Evolutionary conservation across 35 echinoderm and acorn worm genomes (phyloP).

Genomic region (Diadema setosum): DNA sequence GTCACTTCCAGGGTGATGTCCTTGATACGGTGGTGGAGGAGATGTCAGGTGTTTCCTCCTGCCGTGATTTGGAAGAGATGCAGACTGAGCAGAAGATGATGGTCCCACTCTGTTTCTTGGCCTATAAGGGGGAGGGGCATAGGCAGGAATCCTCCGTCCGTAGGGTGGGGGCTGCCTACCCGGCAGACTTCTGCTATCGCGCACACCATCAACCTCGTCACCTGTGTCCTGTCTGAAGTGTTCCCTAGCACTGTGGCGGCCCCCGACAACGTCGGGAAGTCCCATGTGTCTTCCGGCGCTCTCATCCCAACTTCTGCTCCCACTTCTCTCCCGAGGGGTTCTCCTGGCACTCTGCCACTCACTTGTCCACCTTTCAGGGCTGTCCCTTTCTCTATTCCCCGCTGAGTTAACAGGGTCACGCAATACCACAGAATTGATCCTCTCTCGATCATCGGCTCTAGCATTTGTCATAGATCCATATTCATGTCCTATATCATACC

Average conservation of each 20-base stretch:
- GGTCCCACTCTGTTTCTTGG: background rate
- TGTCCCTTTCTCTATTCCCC: background rate
- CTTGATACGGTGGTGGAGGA: background rate
- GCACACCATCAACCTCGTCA: background rate
- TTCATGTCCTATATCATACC: background rate
- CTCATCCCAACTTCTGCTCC: slow-evolving; percentile 8
- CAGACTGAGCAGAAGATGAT: background rate
- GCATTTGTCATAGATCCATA: background rate
- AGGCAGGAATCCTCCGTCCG: background rate
- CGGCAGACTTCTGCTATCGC: background rate
- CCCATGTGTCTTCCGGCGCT: background rate
- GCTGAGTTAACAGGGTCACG: background rate
- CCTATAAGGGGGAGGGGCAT: background rate
- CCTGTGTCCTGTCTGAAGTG: background rate
- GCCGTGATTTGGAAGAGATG: background rate
- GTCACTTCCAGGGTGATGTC: too few species aligned
- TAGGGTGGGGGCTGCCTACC: background rate
- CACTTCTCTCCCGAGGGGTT: background rate
- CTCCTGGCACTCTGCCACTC: background rate
- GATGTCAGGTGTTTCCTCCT: background rate
- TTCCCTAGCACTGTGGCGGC: background rate
- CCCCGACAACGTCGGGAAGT: background rate
- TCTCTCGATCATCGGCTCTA: background rate
- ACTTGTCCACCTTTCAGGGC: background rate
- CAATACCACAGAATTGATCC: background rate